Conservation (phyloP, 2,888 invertebrate genomes). For the Coelinius sp. region DNA sequence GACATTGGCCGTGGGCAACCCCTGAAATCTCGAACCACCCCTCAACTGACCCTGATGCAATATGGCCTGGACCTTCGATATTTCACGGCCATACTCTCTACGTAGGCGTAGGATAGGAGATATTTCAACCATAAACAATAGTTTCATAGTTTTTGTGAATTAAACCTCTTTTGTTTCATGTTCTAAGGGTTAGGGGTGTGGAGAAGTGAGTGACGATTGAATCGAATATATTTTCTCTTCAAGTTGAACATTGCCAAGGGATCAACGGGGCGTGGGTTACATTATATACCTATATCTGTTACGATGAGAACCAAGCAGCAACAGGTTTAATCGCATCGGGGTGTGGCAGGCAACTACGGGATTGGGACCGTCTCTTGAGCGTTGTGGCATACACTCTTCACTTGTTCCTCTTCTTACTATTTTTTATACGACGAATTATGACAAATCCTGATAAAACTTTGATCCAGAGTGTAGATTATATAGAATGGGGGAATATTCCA, state of each 20-base stretch:
- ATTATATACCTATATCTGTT: constrained; percentile 48
- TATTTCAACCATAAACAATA: constrained; percentile 16
- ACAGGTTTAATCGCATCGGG: constrained; percentile 68
- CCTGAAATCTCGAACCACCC: not conserved
- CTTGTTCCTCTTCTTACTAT: constrained; percentile 29
- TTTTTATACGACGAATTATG: too few relatives aligned
- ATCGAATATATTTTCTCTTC: constrained; percentile 40
- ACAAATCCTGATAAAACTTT: too few relatives aligned
- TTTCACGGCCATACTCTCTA: constrained; percentile 10
- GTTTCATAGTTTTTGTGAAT: too few relatives aligned
- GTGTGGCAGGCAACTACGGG: constrained; percentile 59
- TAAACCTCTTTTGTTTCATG: too few relatives aligned
- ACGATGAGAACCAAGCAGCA: constrained; percentile 61
- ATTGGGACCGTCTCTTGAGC: constrained; percentile 46
- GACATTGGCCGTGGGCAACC: constrained; percentile 14
- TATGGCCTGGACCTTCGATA: constrained; percentile 4
- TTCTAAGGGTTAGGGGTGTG: constrained; percentile 26
- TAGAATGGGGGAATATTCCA: not conserved
- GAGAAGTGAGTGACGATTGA: constrained; percentile 34
- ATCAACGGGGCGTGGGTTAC: constrained; percentile 24
- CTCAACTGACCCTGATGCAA: constrained; percentile 5
- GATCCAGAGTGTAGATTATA: too few relatives aligned
- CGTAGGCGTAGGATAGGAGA: not conserved
- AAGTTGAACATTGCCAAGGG: constrained; percentile 42
- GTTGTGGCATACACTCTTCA: constrained; percentile 46